A percentile compares a stretch with the other conserved stretches of the same genome.
phyloP scores from a whole-genome alignment of 2,113 vertebrate species.

The Alethe castanea region DNA sequence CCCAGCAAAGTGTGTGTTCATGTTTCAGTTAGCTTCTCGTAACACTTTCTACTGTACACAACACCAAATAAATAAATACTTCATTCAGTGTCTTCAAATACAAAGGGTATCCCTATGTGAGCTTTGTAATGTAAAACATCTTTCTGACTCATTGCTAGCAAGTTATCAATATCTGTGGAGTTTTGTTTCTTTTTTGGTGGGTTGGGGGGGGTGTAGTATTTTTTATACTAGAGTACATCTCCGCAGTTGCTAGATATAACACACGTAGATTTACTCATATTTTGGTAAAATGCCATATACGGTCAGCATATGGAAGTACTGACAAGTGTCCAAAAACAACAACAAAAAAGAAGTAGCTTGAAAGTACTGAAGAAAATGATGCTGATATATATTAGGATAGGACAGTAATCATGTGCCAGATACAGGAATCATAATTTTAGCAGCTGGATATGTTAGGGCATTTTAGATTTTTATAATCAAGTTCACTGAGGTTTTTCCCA shows the following conservation, averaged over 20 bases:
- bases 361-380: not conserved
- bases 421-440: not conserved
- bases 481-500: not conserved
- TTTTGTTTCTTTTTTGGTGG: not conserved
- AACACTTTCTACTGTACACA: not conserved
- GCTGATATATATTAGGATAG: not conserved
- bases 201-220: accelerated
- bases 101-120: not conserved
- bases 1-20: not conserved
- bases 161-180: accelerated
- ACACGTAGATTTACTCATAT: not conserved
- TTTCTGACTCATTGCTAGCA: not conserved
- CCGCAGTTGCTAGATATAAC: not conserved
- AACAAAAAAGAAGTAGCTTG: not conserved
- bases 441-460: not conserved
- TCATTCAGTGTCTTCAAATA: not conserved
- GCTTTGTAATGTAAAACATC: not conserved
- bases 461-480: not conserved
- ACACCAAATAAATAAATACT: not conserved
- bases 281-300: not conserved
- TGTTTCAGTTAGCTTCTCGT: not conserved
- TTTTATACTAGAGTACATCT: not conserved
- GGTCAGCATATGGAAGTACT: not conserved
- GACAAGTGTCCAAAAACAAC: not conserved
- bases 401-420: not conserved